Evolutionary conservation across 2,888 invertebrate genomes (phyloP).

Genomic region (Alentia gelatinosa): DNA sequence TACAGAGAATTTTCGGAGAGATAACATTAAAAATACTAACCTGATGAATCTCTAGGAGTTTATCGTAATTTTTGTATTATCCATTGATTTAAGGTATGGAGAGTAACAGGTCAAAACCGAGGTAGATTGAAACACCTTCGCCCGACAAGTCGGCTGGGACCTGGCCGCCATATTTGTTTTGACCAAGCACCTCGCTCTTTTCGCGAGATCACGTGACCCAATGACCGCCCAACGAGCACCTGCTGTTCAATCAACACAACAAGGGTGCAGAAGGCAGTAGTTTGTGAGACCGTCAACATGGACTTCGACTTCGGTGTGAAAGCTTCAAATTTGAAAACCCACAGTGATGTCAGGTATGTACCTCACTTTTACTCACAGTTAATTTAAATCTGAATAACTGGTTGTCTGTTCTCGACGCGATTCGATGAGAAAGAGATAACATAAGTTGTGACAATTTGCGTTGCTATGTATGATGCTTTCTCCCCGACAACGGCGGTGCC

Average conservation of each 20-base stretch:
- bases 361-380: neutral
- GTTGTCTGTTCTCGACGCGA: neutral
- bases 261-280: neutral
- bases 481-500: constrained; percentile 14
- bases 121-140: neutral
- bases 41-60: neutral
- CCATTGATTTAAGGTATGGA: neutral
- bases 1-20: neutral
- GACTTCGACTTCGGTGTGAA: constrained; percentile 23
- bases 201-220: constrained; percentile 48
- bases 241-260: constrained; percentile 1
- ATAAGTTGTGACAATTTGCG: neutral
- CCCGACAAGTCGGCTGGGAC: neutral
- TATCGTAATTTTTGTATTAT: neutral
- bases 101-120: neutral
- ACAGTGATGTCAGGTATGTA: constrained; percentile 25
- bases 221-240: constrained; percentile 43
- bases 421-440: neutral
- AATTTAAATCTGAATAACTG: neutral
- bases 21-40: neutral
- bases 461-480: constrained; percentile 41
- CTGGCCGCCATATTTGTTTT: constrained; percentile 56
- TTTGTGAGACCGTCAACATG: neutral
- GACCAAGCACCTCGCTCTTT: neutral
- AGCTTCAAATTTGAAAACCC: constrained; percentile 9